These are phyloP conservation scores for Ypsolopha sequella DNA, from an alignment of 2,888 invertebrate genomes.

Conservation along the genomic window DNA sequence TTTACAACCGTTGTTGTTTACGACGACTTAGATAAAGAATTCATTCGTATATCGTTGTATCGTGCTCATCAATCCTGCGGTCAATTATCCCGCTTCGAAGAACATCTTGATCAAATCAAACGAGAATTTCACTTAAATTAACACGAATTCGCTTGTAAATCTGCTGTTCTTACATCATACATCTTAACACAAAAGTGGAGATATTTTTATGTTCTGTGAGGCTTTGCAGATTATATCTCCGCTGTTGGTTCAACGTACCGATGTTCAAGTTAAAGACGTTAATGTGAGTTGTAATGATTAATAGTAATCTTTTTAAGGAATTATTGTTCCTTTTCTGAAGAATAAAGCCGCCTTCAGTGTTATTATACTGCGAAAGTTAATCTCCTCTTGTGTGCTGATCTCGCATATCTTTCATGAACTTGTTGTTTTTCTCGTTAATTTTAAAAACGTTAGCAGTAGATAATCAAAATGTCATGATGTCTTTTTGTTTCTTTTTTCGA, in stretches of 20 bases:
- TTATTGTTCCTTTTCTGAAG: too few relatives aligned
- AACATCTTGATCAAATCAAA: not conserved
- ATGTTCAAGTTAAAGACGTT: not conserved
- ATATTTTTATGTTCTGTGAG: slow-evolving; percentile 11
- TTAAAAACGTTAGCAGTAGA: too few relatives aligned
- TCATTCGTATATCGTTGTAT: not conserved
- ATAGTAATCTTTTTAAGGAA: not conserved
- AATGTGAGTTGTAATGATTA: not conserved
- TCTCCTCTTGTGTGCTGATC: too few relatives aligned
- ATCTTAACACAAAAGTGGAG: not conserved
- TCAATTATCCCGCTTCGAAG: not conserved
- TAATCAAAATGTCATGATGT: not conserved
- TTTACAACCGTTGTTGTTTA: not conserved
- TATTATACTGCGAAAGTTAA: too few relatives aligned
- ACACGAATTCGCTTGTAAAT: not conserved
- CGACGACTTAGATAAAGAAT: not conserved
- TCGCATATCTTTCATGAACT: too few relatives aligned
- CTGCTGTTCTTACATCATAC: not conserved
- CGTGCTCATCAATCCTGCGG: not conserved
- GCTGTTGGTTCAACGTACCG: slow-evolving; percentile 24
- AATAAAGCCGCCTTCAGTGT: too few relatives aligned
- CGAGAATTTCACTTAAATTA: not conserved
- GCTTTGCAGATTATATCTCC: slow-evolving; percentile 34
- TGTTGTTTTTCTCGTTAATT: too few relatives aligned
- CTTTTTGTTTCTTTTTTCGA: not conserved